Evolutionary conservation across 1,140 invertebrate genomes (phyloP), one percentile per base, ranked within the genome.

Genomic region (Micrasema minimum): DNA sequence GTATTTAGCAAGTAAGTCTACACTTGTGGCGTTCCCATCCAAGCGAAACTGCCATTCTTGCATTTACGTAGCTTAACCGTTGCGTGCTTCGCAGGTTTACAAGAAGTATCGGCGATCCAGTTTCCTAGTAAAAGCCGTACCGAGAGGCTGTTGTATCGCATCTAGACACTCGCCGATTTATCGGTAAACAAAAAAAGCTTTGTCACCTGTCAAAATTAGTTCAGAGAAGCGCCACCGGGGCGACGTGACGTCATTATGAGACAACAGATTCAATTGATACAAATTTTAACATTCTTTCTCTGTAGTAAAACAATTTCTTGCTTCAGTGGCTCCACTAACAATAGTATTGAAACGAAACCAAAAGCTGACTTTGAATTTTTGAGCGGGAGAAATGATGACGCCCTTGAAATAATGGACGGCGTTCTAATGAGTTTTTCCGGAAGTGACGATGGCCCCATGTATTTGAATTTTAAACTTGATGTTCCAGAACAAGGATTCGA

Each of bases 381-480:
- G 3, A 11, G 18, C 37, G 31, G 14, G 3, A 7, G 37, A 22
- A 55, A 53, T 14, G 2, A 14, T 18, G 45, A 41, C 16, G 37
- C 43, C 61, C 7, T 64, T 20, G 69, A 71, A 20, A 45, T 71
- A 22, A 16, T 41, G 23, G 69, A 71, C 22, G 69, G 69, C 2
- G 12, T 65, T 59, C 45, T 55, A 11, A 66, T 71, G 69, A 71
- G 61, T 53, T 71, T 55, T 61, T 35, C 48, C 10, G n/a, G 14
- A 0, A 38, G 31, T 12, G 22, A n/a, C 18, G 26, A 55, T 43
- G 35, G 16, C 2, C 9, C 22, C 43, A 22, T 20, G 0, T 7
- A 65, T 65, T 46, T 71, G 38, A 71, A 71, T 65, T 71, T 71
- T 31, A 71, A 50, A 35, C 9, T 69, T 20, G 5, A 23, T 14